Base-by-base conservation (phyloP, 2,113 vertebrate species). In the Ornithorhynchus anatinus region DNA sequence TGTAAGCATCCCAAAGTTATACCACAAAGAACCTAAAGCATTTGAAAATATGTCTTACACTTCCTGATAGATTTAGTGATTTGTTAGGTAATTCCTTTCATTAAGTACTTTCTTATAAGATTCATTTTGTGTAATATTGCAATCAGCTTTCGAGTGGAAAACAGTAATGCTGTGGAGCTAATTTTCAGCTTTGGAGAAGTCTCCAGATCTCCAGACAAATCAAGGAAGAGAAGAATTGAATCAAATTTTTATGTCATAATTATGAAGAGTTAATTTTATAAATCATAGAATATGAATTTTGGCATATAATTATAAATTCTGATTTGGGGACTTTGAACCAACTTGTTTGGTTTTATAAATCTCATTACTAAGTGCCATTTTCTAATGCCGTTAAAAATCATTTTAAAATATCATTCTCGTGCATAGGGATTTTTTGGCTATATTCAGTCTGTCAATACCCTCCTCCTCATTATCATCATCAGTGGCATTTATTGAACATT, bases 91-190 rank as follows among this genome's bases (percentile, higher is more conserved):
- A 62, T 69, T 69, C 12, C 71, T 69, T 45, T 44, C 61, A 82
- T 78, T 78, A 82, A 75, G 59, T 56, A 81, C 72, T 72, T 65
- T 84, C 69, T 62, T 61, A 52, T 76, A 25, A 62, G 23, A 68
- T 75, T 33, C 33, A 31, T 62, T 85, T 81, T 82, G 45, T 72
- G 81, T 74, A 85, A 87, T 76, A 57, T 63, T 70, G 52, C 59
- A 80, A 78, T 81, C 66, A 72, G 37, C 23, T 44, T n/a, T 76
- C 65, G 23, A 66, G 59, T 35, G 61, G 43, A 69, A 78, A 82
- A 82, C 73, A 53, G 51, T 77, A 79, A 74, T 64, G 7, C 13
- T 36, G 7, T 19, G 8, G n/a, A 54, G 25, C 3, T 59, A 61
- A 69, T 67, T 38, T 50, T 67, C 40, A 56, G 69, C 20, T 62